These are phyloP conservation scores for Alethe diademata DNA, from an alignment of 2,113 vertebrate genomes.

Conservation along the genomic window DNA sequence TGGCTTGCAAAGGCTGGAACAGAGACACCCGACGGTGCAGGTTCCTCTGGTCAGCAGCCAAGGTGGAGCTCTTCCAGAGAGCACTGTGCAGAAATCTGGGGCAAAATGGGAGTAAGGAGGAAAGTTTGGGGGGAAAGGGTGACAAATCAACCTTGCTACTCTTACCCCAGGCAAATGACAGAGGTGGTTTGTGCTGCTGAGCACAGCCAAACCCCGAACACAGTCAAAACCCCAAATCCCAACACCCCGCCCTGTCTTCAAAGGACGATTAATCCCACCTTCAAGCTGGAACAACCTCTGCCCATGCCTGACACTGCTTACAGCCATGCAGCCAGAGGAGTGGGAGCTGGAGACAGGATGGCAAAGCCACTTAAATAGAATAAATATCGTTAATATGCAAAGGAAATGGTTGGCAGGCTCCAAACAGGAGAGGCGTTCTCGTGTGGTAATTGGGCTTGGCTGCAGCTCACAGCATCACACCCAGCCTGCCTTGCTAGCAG, in stretches of 20 bases:
- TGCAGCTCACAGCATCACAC: neutral
- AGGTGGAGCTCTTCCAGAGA: neutral
- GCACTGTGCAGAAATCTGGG: neutral
- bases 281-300: neutral
- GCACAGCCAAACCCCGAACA: neutral
- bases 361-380: neutral
- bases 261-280: neutral
- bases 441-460: neutral
- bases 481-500: neutral
- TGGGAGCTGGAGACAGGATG: rapidly evolving
- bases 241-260: neutral
- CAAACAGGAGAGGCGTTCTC: neutral
- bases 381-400: neutral
- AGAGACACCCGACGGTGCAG: rapidly evolving
- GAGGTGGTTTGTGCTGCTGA: neutral
- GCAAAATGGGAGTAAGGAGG: neutral
- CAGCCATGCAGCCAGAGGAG: neutral
- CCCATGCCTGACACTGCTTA: neutral
- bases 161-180: neutral
- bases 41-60: neutral
- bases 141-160: neutral
- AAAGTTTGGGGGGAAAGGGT: rapidly evolving
- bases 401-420: neutral
- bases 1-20: neutral
- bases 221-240: neutral